A percentile compares a stretch with the other conserved stretches of the same genome.
phyloP scores from a whole-genome alignment of 2,797 vertebrate genomes.

The Myotis pilosus region DNA sequence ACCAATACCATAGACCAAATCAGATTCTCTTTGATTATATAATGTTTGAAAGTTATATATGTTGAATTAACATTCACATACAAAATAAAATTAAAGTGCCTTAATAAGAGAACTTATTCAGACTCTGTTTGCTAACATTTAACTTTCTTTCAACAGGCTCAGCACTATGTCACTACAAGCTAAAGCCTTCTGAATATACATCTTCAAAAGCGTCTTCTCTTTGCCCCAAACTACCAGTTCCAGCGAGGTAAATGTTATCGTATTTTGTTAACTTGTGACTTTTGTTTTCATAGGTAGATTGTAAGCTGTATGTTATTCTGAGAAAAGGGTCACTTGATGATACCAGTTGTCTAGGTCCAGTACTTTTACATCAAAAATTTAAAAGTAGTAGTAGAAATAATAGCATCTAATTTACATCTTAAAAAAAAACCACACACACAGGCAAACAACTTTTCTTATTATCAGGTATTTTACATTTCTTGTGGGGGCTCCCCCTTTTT shows the following conservation, averaged over 20 bases:
- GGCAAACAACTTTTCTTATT: constrained; percentile 29
- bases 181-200: constrained; percentile 90
- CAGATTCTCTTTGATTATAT: neutral
- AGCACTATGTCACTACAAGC: constrained; percentile 92
- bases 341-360: neutral
- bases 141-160: constrained; percentile 87
- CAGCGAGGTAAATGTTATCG: constrained; percentile 89
- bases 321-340: constrained; percentile 21
- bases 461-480: constrained; percentile 27
- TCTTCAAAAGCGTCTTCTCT: constrained; percentile 86
- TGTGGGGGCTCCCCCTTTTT: neutral
- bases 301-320: neutral
- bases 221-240: constrained; percentile 97
- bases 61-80: constrained; percentile 13
- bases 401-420: neutral
- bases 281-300: constrained; percentile 46
- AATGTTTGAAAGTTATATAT: neutral
- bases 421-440: neutral
- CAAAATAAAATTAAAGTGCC: neutral
- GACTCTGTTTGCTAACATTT: constrained; percentile 8
- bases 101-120: neutral
- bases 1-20: neutral
- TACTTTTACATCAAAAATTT: constrained; percentile 11
- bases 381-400: constrained; percentile 11
- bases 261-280: constrained; percentile 56